Percentiles rank a stretch among this genome's conserved stretches.
phyloP scores from a whole-genome alignment of 1,140 invertebrate species.

The Leguminivora glycinivorella region DNA sequence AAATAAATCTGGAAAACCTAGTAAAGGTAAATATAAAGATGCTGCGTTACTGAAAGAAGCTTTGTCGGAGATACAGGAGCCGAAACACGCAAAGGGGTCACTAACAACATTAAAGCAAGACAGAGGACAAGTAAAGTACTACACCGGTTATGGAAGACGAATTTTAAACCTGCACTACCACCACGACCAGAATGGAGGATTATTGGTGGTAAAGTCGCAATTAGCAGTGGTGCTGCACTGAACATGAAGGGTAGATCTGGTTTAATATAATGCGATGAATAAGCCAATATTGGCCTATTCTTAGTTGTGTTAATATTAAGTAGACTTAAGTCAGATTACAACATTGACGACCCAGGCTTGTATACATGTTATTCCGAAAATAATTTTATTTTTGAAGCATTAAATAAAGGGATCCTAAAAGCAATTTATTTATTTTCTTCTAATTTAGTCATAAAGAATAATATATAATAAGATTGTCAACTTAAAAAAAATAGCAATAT shows the following conservation, averaged over 20 bases:
- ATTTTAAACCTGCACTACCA: constrained; percentile 18
- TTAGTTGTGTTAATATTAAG: not conserved
- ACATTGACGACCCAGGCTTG: not conserved
- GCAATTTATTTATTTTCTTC: not conserved
- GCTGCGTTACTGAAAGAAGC: not conserved
- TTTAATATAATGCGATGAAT: not conserved
- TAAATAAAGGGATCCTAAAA: constrained; percentile 1
- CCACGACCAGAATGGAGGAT: constrained; percentile 48
- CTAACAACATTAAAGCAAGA: not conserved
- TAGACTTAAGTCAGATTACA: not conserved
- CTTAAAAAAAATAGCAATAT: no score
- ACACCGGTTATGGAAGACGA: not conserved
- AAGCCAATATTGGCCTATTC: not conserved
- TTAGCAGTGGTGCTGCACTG: constrained; percentile 53
- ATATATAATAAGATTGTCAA: no score
- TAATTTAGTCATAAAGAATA: not conserved
- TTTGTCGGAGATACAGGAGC: not conserved
- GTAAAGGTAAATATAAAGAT: not conserved
- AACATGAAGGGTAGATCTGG: constrained; percentile 50
- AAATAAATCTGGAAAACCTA: not conserved
- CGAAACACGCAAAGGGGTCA: not conserved
- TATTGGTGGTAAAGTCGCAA: constrained; percentile 52
- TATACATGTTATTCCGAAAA: not conserved
- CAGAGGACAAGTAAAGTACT: not conserved
- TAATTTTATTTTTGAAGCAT: not conserved